These are phyloP conservation scores for Sesia apiformis DNA, from an alignment of 2,888 invertebrate species.

Conservation along the genomic window DNA sequence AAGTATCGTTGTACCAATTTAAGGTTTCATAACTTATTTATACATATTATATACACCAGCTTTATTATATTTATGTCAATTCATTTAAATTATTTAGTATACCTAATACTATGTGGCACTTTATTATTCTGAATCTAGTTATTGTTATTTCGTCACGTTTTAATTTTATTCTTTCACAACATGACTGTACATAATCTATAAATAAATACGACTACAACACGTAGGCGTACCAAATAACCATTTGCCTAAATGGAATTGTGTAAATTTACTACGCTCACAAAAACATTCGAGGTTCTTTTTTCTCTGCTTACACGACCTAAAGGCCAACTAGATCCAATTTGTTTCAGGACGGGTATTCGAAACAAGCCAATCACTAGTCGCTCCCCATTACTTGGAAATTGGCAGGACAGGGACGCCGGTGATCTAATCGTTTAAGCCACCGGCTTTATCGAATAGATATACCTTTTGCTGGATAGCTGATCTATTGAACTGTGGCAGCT, in stretches of 20 bases:
- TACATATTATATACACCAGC: no score
- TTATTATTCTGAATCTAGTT: no score
- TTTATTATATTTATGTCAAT: no score
- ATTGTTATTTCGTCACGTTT: no score
- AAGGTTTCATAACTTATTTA: no score
- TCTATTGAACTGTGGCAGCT: conserved; percentile 25
- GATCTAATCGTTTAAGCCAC: conserved; percentile 51
- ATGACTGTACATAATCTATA: no score
- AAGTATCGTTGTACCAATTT: no score
- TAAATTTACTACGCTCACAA: neutral
- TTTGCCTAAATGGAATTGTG: neutral
- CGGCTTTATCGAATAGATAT: conserved; percentile 43
- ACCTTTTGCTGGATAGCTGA: conserved; percentile 48
- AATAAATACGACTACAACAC: no score
- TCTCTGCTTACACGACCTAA: conserved; percentile 38
- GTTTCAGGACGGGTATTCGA: conserved; percentile 46
- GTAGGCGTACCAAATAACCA: neutral
- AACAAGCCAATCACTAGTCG: conserved; percentile 59
- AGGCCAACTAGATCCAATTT: conserved; percentile 63
- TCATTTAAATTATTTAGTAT: no score
- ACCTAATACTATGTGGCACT: no score
- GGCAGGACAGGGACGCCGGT: conserved; percentile 30
- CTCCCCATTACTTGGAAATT: conserved; percentile 46
- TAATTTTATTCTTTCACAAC: no score
- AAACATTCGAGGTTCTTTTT: neutral